A percentile compares a stretch with the other conserved stretches of the same genome.
phyloP scores from a whole-genome alignment of 2,888 invertebrate species.

The Lycaena phlaeas region DNA sequence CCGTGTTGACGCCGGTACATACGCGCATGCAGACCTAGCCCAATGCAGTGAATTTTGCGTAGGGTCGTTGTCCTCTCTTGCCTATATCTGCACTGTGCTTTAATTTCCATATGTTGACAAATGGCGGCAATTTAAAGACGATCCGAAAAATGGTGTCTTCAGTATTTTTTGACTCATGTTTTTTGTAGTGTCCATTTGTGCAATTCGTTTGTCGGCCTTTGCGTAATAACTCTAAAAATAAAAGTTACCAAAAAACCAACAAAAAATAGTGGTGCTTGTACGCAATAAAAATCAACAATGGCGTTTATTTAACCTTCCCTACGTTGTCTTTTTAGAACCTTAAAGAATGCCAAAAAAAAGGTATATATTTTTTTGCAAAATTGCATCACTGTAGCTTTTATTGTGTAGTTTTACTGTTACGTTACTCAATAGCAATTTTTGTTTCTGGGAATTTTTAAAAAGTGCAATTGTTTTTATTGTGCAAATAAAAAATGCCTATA shows the following conservation, averaged over 20 bases:
- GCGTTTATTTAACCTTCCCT: neutral
- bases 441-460: neutral
- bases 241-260: constrained; percentile 28
- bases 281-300: constrained; percentile 24
- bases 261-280: constrained; percentile 28
- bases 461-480: neutral
- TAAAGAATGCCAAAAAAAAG: constrained; percentile 43
- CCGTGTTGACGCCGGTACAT: constrained; percentile 60
- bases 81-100: constrained; percentile 25
- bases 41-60: constrained; percentile 75
- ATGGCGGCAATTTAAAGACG: constrained; percentile 13
- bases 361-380: constrained; percentile 14
- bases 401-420: neutral
- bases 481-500: no score
- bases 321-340: constrained; percentile 27
- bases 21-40: constrained; percentile 70
- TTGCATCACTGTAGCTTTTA: neutral
- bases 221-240: neutral
- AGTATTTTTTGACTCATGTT: neutral
- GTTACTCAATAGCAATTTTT: neutral
- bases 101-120: constrained; percentile 17
- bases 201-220: constrained; percentile 38
- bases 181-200: constrained; percentile 38
- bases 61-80: constrained; percentile 62
- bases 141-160: constrained; percentile 9